A percentile compares a stretch with the other conserved stretches of the same genome.
phyloP scores from a whole-genome alignment of 2,888 invertebrate species.

The Apamea epomidion region DNA sequence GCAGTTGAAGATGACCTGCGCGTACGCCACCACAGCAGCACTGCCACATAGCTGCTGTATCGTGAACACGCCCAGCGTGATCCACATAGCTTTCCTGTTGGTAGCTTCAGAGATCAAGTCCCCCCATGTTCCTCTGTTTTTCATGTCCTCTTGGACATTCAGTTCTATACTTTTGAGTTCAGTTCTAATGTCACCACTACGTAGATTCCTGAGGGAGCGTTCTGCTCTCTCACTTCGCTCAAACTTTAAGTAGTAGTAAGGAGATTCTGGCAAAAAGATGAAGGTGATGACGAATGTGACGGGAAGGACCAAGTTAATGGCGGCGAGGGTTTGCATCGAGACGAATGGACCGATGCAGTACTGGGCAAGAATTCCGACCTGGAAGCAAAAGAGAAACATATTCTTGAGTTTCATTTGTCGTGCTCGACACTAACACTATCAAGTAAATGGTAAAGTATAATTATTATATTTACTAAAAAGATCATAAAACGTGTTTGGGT shows the following conservation, averaged over 20 bases:
- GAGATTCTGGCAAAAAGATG: conserved; percentile 93
- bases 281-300: conserved; percentile 90
- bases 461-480: neutral
- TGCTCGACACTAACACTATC: neutral
- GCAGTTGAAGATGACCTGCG: conserved; percentile 91
- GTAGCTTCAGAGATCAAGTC: conserved; percentile 90
- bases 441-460: neutral
- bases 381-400: conserved; percentile 73
- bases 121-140: conserved; percentile 86
- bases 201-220: conserved; percentile 90
- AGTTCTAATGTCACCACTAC: conserved; percentile 89
- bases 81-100: conserved; percentile 91
- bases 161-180: conserved; percentile 90
- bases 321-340: conserved; percentile 88
- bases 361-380: conserved; percentile 91
- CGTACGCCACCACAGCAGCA: conserved; percentile 91
- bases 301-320: conserved; percentile 90
- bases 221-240: conserved; percentile 90
- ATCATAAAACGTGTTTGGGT: conserved; percentile 10
- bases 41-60: conserved; percentile 92
- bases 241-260: conserved; percentile 90
- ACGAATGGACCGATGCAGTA: conserved; percentile 91
- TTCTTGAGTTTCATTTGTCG: conserved; percentile 7
- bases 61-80: conserved; percentile 91
- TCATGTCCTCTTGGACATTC: conserved; percentile 89